Percentiles rank a stretch among this genome's conserved stretches.
phyloP scores from a whole-genome alignment of 2,888 invertebrate species.

The Drosophila merina region DNA sequence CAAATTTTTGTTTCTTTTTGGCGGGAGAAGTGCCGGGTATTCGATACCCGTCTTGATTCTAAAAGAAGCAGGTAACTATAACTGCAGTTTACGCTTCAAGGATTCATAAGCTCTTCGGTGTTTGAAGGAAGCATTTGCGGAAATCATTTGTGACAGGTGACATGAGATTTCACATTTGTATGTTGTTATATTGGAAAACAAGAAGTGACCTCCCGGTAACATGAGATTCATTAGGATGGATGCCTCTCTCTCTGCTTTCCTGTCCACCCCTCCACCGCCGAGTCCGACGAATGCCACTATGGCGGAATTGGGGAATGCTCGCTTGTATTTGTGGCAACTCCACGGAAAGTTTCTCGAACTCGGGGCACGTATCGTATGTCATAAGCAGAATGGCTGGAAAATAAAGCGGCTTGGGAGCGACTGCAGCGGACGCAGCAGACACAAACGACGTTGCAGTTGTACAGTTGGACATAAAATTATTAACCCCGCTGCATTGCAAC shows the following conservation, averaged over 20 bases:
- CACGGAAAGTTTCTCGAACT: constrained; percentile 63
- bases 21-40: neutral
- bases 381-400: constrained; percentile 57
- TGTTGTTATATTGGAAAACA: constrained; percentile 10
- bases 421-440: constrained; percentile 36
- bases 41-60: neutral
- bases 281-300: neutral
- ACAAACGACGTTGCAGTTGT: constrained; percentile 51
- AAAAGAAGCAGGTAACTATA: neutral
- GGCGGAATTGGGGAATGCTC: neutral
- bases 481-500: constrained; percentile 77
- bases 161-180: neutral
- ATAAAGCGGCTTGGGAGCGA: constrained; percentile 54
- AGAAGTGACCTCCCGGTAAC: too few species aligned
- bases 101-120: neutral
- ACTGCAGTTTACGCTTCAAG: too few species aligned
- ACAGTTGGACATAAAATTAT: constrained; percentile 74
- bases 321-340: constrained; percentile 4
- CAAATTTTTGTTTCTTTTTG: too few species aligned
- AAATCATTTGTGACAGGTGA: constrained; percentile 39
- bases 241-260: too few species aligned
- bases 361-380: constrained; percentile 75
- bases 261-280: constrained; percentile 6
- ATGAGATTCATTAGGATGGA: constrained; percentile 56
- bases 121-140: constrained; percentile 10